A percentile compares a stretch with the other conserved stretches of the same genome.
These are phyloP conservation scores for Ephestia elutella DNA, from an alignment of 1,140 invertebrate species.

Conservation along the genomic window DNA sequence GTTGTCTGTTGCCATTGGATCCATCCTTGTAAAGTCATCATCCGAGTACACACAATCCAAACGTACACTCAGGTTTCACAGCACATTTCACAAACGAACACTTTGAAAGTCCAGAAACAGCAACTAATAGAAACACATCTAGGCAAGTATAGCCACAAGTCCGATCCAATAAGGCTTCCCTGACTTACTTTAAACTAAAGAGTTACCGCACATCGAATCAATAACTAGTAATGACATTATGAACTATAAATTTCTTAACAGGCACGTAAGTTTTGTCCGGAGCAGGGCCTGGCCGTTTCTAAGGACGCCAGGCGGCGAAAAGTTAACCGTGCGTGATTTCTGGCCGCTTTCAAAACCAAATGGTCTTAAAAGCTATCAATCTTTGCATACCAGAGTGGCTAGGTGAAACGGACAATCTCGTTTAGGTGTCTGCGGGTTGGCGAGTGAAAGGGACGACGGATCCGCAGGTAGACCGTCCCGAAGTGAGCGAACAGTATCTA, in stretches of 20 bases:
- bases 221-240: slow-evolving; percentile 46
- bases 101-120: neutral
- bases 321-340: slow-evolving; percentile 72
- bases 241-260: slow-evolving; percentile 28
- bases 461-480: slow-evolving; percentile 59
- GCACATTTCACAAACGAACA: slow-evolving; percentile 20
- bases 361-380: slow-evolving; percentile 74
- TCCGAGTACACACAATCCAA: slow-evolving; percentile 26
- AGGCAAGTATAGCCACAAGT: slow-evolving; percentile 25
- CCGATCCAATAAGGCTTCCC: slow-evolving; percentile 39
- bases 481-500: slow-evolving; percentile 69
- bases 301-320: slow-evolving; percentile 71
- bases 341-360: slow-evolving; percentile 70
- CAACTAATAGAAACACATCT: slow-evolving; percentile 18
- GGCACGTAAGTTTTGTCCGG: slow-evolving; percentile 27
- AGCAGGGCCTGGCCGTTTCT: slow-evolving; percentile 49
- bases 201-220: slow-evolving; percentile 32
- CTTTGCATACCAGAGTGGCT: slow-evolving; percentile 73
- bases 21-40: slow-evolving; percentile 60
- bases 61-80: slow-evolving; percentile 12
- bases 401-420: slow-evolving; percentile 54
- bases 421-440: slow-evolving; percentile 20
- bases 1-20: slow-evolving; percentile 65
- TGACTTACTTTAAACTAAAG: slow-evolving; percentile 38
- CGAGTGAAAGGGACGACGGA: slow-evolving; percentile 58